These are phyloP conservation scores for Ancistrus triradiatus DNA, from an alignment of 2,113 vertebrate genomes.

Conservation along the genomic window DNA sequence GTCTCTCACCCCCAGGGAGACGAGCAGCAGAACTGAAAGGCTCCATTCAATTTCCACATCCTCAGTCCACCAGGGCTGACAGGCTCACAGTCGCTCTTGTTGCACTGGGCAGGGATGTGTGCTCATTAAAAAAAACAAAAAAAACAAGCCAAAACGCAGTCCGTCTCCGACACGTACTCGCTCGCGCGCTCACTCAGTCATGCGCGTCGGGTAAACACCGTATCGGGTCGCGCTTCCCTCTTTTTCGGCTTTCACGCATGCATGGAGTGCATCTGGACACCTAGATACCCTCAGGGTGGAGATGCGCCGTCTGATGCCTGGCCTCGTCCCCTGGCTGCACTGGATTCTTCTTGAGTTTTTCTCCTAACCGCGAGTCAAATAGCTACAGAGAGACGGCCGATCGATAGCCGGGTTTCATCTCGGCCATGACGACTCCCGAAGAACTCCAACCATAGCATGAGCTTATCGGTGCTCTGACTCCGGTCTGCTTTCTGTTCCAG, in stretches of 20 bases:
- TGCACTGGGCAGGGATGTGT: slow-evolving; percentile 55
- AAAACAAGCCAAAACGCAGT: slow-evolving; percentile 62
- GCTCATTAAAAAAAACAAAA: slow-evolving; percentile 58
- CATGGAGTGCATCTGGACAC: slow-evolving; percentile 35
- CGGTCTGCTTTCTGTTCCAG: slow-evolving; percentile 7
- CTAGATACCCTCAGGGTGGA: slow-evolving; percentile 25
- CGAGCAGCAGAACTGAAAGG: slow-evolving; percentile 80
- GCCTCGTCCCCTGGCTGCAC: neutral
- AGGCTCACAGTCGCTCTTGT: slow-evolving; percentile 54
- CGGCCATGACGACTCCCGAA: no score
- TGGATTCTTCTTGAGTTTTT: no score
- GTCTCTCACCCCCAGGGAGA: slow-evolving; percentile 84
- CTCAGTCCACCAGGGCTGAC: slow-evolving; percentile 64
- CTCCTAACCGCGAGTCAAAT: no score
- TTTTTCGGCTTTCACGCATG: slow-evolving; percentile 42
- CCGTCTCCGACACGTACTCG: slow-evolving; percentile 28
- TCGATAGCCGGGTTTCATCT: no score
- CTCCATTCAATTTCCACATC: slow-evolving; percentile 84
- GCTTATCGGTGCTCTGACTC: no score
- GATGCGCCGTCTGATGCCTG: slow-evolving; percentile 14
- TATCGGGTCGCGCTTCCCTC: slow-evolving; percentile 50
- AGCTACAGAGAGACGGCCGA: slow-evolving; percentile 7
- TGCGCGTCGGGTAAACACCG: slow-evolving; percentile 55
- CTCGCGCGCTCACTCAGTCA: slow-evolving; percentile 50
- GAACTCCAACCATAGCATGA: no score